Base-by-base conservation (phyloP, 2,113 vertebrate species). In the Campylorhamphus procurvoides region DNA sequence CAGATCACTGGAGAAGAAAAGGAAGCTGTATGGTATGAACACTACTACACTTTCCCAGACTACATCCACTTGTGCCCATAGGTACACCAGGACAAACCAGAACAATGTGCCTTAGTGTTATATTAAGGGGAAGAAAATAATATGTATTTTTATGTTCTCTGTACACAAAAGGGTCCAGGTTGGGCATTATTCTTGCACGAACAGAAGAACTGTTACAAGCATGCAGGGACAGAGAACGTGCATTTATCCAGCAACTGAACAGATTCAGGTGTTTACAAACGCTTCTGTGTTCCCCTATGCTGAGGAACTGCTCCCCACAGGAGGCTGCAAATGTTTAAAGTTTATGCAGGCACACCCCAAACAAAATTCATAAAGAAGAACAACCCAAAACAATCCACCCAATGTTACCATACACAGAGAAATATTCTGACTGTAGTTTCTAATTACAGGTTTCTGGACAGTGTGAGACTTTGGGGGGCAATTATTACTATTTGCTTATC, bases 381-480 rank as follows among this genome's bases (percentile, higher is more conserved):
- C 14, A 44, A 1, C 22, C 67, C 24, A 47, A 22, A 47, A 18
- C 75, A 9, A 58, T 27, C 10, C 22, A 77, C 7, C 42, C 27
- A 46, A 9, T n/a, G 12, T 20, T 42, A 37, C 7, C 25, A 87
- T 66, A 56, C 5, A 80, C 18, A 68, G 22, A 74, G 15, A 71
- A 42, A 63, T 13, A 22, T 42, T 42, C 16, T 49, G 18, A 66
- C 4, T 44, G 6, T 5, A 20, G 46, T 16, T 56, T 72, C 42
- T 8, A 69, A 47, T 35, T 18, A 63, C 18, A 49, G 7, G 37
- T 28, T 85, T 82, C 28, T 40, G 19, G 31, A 58, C 14, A 42
- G 0, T 8, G 3, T 50, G 16, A 90, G 33, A 52, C 13, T 33
- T 20, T 12, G 3, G 0, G 10, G 8, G 14, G 16, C 12, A 84